phyloP scores from a whole-genome alignment of 2,113 vertebrate genomes.

The Nestor notabilis region DNA sequence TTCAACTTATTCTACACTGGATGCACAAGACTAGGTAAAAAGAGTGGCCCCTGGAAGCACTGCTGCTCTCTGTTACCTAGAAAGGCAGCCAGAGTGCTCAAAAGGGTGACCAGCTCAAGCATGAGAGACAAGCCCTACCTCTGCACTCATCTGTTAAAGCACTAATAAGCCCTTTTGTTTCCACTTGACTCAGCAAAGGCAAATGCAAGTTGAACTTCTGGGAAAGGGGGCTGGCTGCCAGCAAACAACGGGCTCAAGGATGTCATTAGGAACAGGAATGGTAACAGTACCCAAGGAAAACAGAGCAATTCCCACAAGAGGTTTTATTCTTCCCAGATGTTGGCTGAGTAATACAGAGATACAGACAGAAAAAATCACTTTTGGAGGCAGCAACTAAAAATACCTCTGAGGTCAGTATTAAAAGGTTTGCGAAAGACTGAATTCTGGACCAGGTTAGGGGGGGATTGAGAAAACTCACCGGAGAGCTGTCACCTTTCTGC shows the following conservation, averaged over 20 bases:
- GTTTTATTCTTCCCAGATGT: background rate
- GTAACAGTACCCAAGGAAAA: background rate
- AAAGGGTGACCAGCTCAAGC: background rate
- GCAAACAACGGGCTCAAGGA: background rate
- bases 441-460: background rate
- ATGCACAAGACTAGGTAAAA: background rate
- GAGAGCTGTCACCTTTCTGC: constrained; percentile 75
- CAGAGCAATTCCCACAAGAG: background rate
- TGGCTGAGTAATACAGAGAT: background rate
- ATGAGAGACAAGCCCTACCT: background rate
- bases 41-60: background rate
- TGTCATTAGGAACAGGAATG: background rate
- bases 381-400: background rate
- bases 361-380: background rate
- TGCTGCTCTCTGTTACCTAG: background rate
- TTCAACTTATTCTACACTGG: background rate
- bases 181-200: background rate
- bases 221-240: background rate
- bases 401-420: background rate
- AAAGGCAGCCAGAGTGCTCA: background rate
- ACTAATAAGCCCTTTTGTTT: background rate
- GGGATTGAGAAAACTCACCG: constrained; percentile 73
- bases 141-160: background rate
- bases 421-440: background rate
- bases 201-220: background rate